A percentile compares a stretch with the other conserved stretches of the same genome.
phyloP scores from a whole-genome alignment of 2,888 invertebrate genomes.

The Pheosia tremula region DNA sequence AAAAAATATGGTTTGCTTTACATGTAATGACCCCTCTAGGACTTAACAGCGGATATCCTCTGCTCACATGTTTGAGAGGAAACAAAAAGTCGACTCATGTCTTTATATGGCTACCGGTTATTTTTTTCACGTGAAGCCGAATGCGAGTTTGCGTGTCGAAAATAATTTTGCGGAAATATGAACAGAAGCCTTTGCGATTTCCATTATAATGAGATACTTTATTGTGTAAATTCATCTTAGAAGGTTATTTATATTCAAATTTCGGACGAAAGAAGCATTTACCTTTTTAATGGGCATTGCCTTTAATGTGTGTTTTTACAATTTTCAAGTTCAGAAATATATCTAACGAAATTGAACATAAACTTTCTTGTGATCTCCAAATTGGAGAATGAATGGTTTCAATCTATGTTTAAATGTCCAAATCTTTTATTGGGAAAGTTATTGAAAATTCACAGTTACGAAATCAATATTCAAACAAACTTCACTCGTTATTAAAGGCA shows the following conservation, averaged over 20 bases:
- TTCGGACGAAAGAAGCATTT: conserved; percentile 18
- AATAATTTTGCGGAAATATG: conserved; percentile 63
- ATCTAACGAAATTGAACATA: background rate
- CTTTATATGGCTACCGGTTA: conserved; percentile 69
- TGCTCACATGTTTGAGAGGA: conserved; percentile 63
- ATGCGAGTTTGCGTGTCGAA: conserved; percentile 70
- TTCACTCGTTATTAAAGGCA: conserved; percentile 49
- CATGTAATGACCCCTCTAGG: conserved; percentile 70
- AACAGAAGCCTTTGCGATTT: conserved; percentile 47
- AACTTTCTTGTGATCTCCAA: background rate
- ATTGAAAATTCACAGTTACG: conserved; percentile 4
- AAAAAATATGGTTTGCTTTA: conserved; percentile 61
- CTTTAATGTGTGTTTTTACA: background rate
- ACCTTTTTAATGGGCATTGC: conserved; percentile 4
- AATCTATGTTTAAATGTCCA: background rate
- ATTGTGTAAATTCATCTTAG: conserved; percentile 49
- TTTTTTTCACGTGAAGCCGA: conserved; percentile 47
- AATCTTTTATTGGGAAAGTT: conserved; percentile 2
- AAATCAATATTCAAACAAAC: conserved; percentile 42
- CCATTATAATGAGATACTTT: conserved; percentile 49
- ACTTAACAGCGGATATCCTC: conserved; percentile 76
- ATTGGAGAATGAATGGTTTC: background rate
- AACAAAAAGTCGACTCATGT: conserved; percentile 55
- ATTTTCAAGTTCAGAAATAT: background rate
- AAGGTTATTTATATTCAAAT: conserved; percentile 30